These are phyloP conservation scores for Dysidea cf. avara DNA, from an alignment of 37 sponge, comb jelly and placozoan species.

Conservation along the genomic window DNA sequence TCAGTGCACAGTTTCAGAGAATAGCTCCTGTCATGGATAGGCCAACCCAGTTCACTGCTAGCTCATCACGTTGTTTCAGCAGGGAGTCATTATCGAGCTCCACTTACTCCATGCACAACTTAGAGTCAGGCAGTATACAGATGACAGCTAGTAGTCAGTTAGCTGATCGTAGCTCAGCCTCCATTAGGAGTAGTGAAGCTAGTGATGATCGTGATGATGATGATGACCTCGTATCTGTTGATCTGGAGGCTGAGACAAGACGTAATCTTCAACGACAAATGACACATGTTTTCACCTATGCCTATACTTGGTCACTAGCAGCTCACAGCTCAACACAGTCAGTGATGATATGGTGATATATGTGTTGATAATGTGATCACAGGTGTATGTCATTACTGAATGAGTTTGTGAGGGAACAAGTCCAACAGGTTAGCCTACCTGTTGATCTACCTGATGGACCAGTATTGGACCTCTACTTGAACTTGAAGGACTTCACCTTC, in stretches of 20 bases:
- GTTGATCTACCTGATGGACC: slow-evolving; percentile 52
- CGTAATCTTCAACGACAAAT: slow-evolving; percentile 28
- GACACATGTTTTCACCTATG: slow-evolving; percentile 26
- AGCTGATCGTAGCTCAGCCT: not conserved
- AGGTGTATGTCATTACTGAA: slow-evolving; percentile 34
- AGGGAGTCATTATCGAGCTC: not conserved
- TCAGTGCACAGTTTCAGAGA: too few relatives aligned
- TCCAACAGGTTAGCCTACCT: slow-evolving; percentile 32
- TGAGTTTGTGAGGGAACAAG: slow-evolving; percentile 53
- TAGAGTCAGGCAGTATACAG: too few relatives aligned
- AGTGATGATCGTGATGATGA: slow-evolving; percentile 23
- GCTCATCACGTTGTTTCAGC: slow-evolving; percentile 19
- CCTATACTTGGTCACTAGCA: slow-evolving; percentile 68
- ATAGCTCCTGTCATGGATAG: not conserved
- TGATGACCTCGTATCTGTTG: slow-evolving; percentile 13
- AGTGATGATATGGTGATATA: not conserved
- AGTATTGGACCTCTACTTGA: slow-evolving; percentile 67
- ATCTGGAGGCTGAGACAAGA: slow-evolving; percentile 21
- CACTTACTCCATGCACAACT: too few relatives aligned
- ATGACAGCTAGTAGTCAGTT: not conserved
- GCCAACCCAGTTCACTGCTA: not conserved
- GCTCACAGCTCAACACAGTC: slow-evolving; percentile 47
- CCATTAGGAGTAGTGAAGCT: not conserved
- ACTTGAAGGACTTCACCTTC: slow-evolving; percentile 53
- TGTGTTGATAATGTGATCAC: not conserved